Evolutionary conservation across 2,797 vertebrate genomes (phyloP).

Genomic region (Enteromius trimaculatus): DNA sequence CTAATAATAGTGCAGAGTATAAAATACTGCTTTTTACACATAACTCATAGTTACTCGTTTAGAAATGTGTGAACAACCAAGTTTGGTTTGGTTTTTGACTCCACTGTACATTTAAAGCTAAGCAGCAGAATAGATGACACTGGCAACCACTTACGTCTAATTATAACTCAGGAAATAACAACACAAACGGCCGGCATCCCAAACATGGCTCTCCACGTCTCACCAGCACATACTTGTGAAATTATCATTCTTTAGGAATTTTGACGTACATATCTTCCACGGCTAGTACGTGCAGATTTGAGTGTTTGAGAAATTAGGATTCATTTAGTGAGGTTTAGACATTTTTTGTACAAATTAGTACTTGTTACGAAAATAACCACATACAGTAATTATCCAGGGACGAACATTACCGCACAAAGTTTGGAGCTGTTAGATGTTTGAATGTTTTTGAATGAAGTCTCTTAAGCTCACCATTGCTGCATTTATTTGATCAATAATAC

Average conservation of each 20-base stretch:
- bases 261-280: neutral
- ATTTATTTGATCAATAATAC: neutral
- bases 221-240: slow-evolving; percentile 3
- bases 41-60: neutral
- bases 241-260: slow-evolving; percentile 18
- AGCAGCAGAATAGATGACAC: neutral
- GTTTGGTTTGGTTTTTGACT: neutral
- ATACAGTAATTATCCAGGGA: neutral
- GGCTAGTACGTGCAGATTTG: neutral
- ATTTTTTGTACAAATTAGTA: neutral
- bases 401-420: neutral
- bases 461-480: neutral
- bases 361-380: neutral
- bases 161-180: slow-evolving; percentile 78
- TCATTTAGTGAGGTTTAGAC: slow-evolving; percentile 22
- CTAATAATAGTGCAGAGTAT: neutral
- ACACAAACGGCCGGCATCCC: slow-evolving; percentile 62
- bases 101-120: neutral
- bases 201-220: slow-evolving; percentile 40
- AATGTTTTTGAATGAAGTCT: neutral
- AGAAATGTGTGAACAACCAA: neutral
- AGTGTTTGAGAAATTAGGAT: slow-evolving; percentile 47
- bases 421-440: neutral
- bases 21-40: neutral
- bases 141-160: slow-evolving; percentile 68